Evolutionary conservation across 2,113 vertebrate genomes (phyloP).

Genomic region (Dromiciops gliroides): DNA sequence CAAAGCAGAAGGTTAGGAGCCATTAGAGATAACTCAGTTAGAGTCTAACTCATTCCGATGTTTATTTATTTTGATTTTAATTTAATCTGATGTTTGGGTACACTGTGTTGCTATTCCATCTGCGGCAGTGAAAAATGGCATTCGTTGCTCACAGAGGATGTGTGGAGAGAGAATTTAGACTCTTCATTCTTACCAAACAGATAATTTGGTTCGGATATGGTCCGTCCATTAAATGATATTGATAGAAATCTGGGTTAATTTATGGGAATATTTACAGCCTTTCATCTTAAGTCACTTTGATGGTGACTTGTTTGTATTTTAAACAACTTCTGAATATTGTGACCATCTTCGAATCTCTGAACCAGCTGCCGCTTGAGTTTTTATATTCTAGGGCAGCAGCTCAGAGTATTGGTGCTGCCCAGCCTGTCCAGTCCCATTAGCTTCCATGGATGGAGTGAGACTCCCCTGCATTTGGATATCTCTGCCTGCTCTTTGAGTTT

Average conservation of each 20-base stretch:
- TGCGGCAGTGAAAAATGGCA: slow-evolving; percentile 37
- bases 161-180: slow-evolving; percentile 40
- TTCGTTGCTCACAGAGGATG: slow-evolving; percentile 59
- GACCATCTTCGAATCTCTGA: not conserved
- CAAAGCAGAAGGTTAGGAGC: slow-evolving; percentile 67
- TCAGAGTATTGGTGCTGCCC: not conserved
- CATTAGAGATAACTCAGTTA: slow-evolving; percentile 71
- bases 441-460: not conserved
- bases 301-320: not conserved
- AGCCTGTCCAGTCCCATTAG: not conserved
- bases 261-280: not conserved
- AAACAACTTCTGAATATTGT: not conserved
- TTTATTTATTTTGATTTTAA: slow-evolving; percentile 82
- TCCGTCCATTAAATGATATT: not conserved
- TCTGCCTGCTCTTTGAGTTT: not conserved
- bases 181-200: slow-evolving; percentile 18
- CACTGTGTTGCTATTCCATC: slow-evolving; percentile 70
- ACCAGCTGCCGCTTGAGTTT: not conserved
- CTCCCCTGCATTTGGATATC: not conserved
- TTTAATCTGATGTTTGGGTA: slow-evolving; percentile 80
- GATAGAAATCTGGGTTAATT: slow-evolving; percentile 24
- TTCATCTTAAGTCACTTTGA: not conserved
- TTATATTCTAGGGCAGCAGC: not conserved
- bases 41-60: slow-evolving; percentile 80
- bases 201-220: slow-evolving; percentile 42